phyloP scores from a whole-genome alignment of 2,888 invertebrate genomes.

The Eristalis arbustorum region DNA sequence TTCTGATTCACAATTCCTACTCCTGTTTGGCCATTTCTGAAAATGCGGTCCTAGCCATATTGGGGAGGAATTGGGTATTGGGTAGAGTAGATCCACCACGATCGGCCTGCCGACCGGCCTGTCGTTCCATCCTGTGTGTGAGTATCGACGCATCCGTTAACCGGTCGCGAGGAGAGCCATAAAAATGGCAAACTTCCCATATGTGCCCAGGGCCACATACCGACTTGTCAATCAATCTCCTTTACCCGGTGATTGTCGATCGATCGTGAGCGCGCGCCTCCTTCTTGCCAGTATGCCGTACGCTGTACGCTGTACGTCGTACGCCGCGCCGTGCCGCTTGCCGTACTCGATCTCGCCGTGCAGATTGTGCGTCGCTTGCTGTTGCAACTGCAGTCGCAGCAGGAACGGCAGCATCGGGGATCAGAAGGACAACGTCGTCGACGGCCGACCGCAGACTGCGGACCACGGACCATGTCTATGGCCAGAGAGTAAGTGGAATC shows the following conservation, averaged over 20 bases:
- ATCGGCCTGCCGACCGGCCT: slow-evolving; percentile 1
- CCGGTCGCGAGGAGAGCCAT: slow-evolving; percentile 63
- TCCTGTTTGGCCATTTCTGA: slow-evolving; percentile 69
- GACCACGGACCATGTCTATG: slow-evolving; percentile 26
- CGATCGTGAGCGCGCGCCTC: slow-evolving; percentile 50
- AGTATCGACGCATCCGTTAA: slow-evolving; percentile 64
- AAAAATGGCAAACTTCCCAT: slow-evolving; percentile 69
- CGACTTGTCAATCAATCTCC: slow-evolving; percentile 70
- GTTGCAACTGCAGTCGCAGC: neutral
- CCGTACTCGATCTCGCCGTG: slow-evolving; percentile 41
- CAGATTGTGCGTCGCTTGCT: slow-evolving; percentile 49
- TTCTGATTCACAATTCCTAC: slow-evolving; percentile 61
- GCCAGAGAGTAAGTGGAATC: slow-evolving; percentile 57
- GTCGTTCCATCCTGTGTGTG: neutral
- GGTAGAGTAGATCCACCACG: slow-evolving; percentile 50
- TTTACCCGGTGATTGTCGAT: slow-evolving; percentile 66
- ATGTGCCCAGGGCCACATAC: slow-evolving; percentile 69
- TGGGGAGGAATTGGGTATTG: slow-evolving; percentile 68
- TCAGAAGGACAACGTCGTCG: slow-evolving; percentile 39
- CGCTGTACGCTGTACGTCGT: neutral
- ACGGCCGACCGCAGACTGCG: slow-evolving; percentile 8
- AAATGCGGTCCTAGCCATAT: slow-evolving; percentile 63
- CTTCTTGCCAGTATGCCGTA: neutral
- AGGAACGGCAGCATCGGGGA: neutral
- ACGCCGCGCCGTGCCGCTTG: neutral